These are phyloP conservation scores for Leguminivora glycinivorella DNA, from an alignment of 1,140 invertebrate genomes.

Conservation along the genomic window DNA sequence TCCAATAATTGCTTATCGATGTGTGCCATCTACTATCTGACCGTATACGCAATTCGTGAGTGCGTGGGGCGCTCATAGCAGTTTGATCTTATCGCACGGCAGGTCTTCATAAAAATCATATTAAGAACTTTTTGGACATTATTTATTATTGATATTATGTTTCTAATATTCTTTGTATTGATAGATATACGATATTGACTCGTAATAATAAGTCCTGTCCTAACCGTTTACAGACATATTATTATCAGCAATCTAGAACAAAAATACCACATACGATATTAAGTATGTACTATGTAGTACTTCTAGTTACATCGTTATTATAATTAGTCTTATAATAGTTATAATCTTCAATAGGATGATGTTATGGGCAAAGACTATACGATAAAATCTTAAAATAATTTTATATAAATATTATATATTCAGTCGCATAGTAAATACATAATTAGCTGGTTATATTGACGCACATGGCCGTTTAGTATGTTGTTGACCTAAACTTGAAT, in stretches of 20 bases:
- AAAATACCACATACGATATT: too few relatives aligned
- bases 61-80: not conserved
- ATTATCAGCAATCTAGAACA: too few relatives aligned
- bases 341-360: not conserved
- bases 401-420: conserved; percentile 1
- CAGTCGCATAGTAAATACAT: conserved; percentile 5
- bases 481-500: conserved; percentile 2
- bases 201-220: too few relatives aligned
- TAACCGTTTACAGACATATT: too few relatives aligned
- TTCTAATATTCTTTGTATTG: too few relatives aligned
- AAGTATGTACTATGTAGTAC: too few relatives aligned
- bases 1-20: conserved; percentile 21
- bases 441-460: conserved; percentile 24
- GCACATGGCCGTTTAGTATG: conserved; percentile 15
- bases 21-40: conserved; percentile 13
- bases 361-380: not conserved
- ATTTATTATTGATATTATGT: too few relatives aligned
- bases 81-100: not conserved
- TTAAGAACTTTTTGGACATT: too few relatives aligned
- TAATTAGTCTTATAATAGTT: not conserved
- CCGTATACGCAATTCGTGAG: conserved; percentile 1
- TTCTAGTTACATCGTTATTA: not conserved
- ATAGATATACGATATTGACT: too few relatives aligned
- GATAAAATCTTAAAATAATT: not conserved
- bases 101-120: not conserved